These are phyloP conservation scores for Diaphora mendica DNA, from an alignment of 2,888 invertebrate genomes.

Conservation along the genomic window DNA sequence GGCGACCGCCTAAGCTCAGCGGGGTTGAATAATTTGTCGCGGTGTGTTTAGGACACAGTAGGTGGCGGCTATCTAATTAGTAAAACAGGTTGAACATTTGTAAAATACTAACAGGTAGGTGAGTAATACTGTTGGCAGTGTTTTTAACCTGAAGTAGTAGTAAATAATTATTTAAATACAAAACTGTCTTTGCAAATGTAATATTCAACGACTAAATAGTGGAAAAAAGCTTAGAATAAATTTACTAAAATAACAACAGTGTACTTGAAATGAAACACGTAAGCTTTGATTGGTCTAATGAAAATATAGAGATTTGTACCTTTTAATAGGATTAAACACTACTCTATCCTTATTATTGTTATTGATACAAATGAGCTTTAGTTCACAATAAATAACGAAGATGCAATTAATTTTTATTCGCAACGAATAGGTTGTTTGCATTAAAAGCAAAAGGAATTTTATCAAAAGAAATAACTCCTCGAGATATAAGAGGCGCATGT, in stretches of 20 bases:
- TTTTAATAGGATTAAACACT: background rate
- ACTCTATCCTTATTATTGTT: background rate
- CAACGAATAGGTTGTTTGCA: conserved; percentile 1
- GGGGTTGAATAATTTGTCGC: conserved; percentile 58
- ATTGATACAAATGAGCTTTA: conserved; percentile 1
- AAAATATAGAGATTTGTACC: background rate
- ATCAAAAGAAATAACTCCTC: conserved; percentile 15
- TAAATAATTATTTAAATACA: background rate
- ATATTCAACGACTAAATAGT: background rate
- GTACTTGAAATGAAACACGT: background rate
- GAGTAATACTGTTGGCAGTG: background rate
- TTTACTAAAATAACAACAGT: background rate
- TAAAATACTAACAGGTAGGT: conserved; percentile 35
- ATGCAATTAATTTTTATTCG: background rate
- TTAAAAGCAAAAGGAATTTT: conserved; percentile 11
- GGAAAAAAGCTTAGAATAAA: background rate
- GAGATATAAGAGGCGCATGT: conserved; percentile 14
- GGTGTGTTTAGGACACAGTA: conserved; percentile 57
- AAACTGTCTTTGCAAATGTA: background rate
- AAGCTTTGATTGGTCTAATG: background rate
- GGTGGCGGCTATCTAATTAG: conserved; percentile 61
- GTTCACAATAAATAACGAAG: background rate
- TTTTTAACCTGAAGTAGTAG: background rate
- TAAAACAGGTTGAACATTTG: conserved; percentile 50
- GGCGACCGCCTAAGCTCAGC: conserved; percentile 53